phyloP scores from a whole-genome alignment of 1,140 invertebrate genomes.

The Trachelipus rathkii region DNA sequence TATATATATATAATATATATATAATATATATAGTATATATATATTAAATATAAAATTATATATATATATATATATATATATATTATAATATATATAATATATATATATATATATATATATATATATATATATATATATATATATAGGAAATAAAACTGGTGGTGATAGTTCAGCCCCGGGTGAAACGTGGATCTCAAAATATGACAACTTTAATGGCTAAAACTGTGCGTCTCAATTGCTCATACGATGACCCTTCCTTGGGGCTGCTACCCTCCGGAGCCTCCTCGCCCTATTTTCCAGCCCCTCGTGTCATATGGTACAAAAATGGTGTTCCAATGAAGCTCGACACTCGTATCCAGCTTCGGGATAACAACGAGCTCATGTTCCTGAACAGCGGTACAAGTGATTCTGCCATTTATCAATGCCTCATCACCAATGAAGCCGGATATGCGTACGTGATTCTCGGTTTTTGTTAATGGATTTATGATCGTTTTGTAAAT shows the following conservation, averaged over 20 bases:
- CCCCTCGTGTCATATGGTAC: constrained; percentile 62
- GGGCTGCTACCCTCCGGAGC: neutral
- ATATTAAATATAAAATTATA: too few species aligned
- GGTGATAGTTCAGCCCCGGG: constrained; percentile 58
- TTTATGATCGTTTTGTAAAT: too few species aligned
- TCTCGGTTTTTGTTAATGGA: too few species aligned
- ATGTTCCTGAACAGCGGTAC: constrained; percentile 63
- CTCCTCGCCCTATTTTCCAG: constrained; percentile 53
- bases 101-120: too few species aligned
- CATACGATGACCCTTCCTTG: constrained; percentile 50
- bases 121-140: too few species aligned
- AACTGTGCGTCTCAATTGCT: constrained; percentile 66
- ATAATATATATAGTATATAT: too few species aligned
- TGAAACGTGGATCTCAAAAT: constrained; percentile 58
- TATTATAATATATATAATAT: too few species aligned
- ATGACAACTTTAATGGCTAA: constrained; percentile 61
- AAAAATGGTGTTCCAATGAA: constrained; percentile 54
- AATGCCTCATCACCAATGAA: constrained; percentile 67
- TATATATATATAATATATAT: constrained; percentile 4
- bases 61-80: too few species aligned
- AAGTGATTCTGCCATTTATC: constrained; percentile 68
- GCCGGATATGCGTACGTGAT: constrained; percentile 57
- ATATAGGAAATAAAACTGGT: constrained; percentile 51
- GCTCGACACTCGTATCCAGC: constrained; percentile 54
- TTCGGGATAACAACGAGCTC: constrained; percentile 51